A percentile compares a stretch with the other conserved stretches of the same genome.
These are phyloP conservation scores for Nothocercus julius DNA, from an alignment of 2,113 vertebrate species.

Conservation along the genomic window DNA sequence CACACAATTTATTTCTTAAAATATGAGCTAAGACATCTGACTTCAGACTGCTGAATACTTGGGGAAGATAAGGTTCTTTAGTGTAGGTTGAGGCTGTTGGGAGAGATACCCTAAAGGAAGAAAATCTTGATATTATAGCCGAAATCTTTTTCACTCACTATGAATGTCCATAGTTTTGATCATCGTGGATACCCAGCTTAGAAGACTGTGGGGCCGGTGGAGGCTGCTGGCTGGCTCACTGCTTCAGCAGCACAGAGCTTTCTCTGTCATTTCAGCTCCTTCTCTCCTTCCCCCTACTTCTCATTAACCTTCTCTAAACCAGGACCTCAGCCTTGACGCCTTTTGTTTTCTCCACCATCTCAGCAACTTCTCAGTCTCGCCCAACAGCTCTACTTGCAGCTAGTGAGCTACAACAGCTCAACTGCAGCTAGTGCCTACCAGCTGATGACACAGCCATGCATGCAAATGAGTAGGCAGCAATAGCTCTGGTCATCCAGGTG, in stretches of 20 bases:
- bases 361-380: not conserved
- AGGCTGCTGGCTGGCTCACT: not conserved
- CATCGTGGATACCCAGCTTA: not conserved
- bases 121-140: not conserved
- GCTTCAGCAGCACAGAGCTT: not conserved
- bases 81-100: not conserved
- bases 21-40: not conserved
- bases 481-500: not conserved
- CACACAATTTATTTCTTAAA: not conserved
- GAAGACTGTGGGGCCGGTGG: not conserved
- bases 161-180: not conserved
- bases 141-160: not conserved
- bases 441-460: not conserved
- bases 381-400: not conserved
- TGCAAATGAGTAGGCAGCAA: not conserved
- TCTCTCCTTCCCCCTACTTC: not conserved
- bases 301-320: not conserved
- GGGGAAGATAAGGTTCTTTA: not conserved
- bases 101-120: not conserved
- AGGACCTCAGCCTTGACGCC: accelerated
- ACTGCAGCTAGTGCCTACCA: not conserved
- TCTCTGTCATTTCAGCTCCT: not conserved
- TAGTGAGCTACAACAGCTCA: not conserved
- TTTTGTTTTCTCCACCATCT: not conserved
- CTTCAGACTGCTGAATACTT: not conserved